Evolutionary conservation across 2,888 invertebrate species (phyloP).

Genomic region (Oxycera nigricornis): DNA sequence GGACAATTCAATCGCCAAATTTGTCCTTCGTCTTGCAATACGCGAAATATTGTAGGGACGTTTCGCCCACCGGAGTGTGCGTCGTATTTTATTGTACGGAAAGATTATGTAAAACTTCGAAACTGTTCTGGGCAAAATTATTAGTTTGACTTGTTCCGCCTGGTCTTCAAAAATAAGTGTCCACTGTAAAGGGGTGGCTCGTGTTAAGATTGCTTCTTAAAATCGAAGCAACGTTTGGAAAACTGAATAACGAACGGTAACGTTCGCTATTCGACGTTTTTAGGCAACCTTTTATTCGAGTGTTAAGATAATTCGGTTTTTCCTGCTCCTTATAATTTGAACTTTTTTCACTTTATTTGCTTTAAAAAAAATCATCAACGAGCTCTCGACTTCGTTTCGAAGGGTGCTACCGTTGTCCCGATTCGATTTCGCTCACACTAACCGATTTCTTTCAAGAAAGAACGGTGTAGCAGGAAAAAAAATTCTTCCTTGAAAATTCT

Average conservation of each 20-base stretch:
- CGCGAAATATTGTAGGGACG: neutral
- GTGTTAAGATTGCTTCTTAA: slow-evolving; percentile 10
- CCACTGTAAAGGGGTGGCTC: slow-evolving; percentile 34
- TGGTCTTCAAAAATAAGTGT: no score
- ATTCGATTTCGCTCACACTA: slow-evolving; percentile 7
- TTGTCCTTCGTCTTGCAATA: neutral
- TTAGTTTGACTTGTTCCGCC: slow-evolving; percentile 7
- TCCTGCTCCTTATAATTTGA: slow-evolving; percentile 1
- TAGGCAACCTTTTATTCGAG: slow-evolving; percentile 26
- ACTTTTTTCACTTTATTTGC: neutral
- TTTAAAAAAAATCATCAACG: no score
- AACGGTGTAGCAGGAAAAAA: slow-evolving; percentile 9
- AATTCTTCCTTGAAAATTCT: slow-evolving; percentile 7
- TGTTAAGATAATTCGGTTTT: neutral
- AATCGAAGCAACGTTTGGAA: slow-evolving; percentile 26
- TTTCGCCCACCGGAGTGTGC: slow-evolving; percentile 27
- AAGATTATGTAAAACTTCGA: slow-evolving; percentile 32
- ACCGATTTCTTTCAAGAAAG: slow-evolving; percentile 29
- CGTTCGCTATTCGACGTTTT: slow-evolving; percentile 32
- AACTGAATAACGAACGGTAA: slow-evolving; percentile 32
- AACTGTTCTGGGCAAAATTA: slow-evolving; percentile 17
- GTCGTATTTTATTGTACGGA: slow-evolving; percentile 6
- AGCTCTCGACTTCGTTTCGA: neutral
- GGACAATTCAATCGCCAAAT: neutral
- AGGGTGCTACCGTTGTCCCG: neutral